Evolutionary conservation across 2,888 invertebrate genomes (phyloP), one percentile per base, ranked within the genome.

Genomic region (Scrobipalpa atriplicella): DNA sequence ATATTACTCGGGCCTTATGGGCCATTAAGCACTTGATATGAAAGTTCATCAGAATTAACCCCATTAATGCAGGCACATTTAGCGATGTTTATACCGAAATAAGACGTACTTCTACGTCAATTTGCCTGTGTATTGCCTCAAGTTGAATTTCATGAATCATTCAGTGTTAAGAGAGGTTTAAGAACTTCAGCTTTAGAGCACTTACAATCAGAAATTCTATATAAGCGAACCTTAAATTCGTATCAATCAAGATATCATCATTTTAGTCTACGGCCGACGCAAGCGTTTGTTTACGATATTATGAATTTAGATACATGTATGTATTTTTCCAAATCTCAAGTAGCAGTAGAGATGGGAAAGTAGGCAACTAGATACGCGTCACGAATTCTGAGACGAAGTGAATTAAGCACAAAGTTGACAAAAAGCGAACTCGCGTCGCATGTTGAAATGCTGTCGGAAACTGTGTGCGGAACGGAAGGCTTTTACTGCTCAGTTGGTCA

Each of bases 381-480:
- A 72, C 76, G 54, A 21, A 78, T 78, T 79, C 81, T 79, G 78
- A 82, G 80, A 78, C 86, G 79, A 78, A 84, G 80, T 79, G 82
- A 87, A 90, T 88, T 86, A 88, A 82, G 85, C 80, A 81, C 84
- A 82, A 78, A 83, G 84, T 84, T 86, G 85, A 88, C 89, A 89
- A 89, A 89, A 88, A 86, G 80, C 72, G 68, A 69, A 73, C 73
- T 73, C 71, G 77, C 78, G 76, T 77, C 74, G 77, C 76, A 80
- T 77, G 72, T 77, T 77, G 78, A 84, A 90, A 89, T 90, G n/a
- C 58, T 58, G 13, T 29, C 83, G 83, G 83, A 86, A 85, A 77
- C 86, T 83, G 84, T 89, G 85, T 87, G 88, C 86, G 88, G 87
- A 90, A 89, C 90, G 89, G 88, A 88, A 88, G 86, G 83, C 85